Conservation (phyloP, 1,140 invertebrate species). For the Eurosta solidaginis region DNA sequence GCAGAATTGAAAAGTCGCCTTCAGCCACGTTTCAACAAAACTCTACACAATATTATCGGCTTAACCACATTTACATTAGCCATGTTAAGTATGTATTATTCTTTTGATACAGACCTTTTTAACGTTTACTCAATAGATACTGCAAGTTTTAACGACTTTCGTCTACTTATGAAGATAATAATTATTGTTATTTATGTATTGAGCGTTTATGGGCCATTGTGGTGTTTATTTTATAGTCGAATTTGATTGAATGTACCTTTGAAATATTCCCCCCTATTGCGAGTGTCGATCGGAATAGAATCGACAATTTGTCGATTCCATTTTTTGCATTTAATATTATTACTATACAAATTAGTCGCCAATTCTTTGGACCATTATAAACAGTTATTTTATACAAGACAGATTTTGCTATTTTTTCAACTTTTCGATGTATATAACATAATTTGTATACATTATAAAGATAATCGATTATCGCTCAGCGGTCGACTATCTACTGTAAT, state of each 20-base stretch:
- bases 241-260: background rate
- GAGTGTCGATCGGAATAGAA: no score
- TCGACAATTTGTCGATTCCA: no score
- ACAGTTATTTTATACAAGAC: no score
- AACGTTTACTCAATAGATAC: constrained; percentile 32
- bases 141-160: constrained; percentile 30
- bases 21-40: constrained; percentile 49
- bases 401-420: no score
- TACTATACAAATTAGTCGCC: no score
- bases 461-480: no score
- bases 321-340: no score
- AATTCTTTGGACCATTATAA: no score
- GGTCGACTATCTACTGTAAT: no score
- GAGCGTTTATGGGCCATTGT: constrained; percentile 31
- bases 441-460: no score
- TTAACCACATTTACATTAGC: constrained; percentile 50
- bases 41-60: constrained; percentile 52
- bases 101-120: constrained; percentile 32
- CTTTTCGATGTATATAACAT: no score
- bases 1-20: constrained; percentile 44
- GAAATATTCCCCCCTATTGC: no score
- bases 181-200: constrained; percentile 25
- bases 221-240: constrained; percentile 34
- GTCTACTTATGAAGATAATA: constrained; percentile 22
- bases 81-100: constrained; percentile 33